Evolutionary conservation across 2,888 invertebrate genomes (phyloP), one percentile per base, ranked within the genome.

Genomic region (Drosophila dives): DNA sequence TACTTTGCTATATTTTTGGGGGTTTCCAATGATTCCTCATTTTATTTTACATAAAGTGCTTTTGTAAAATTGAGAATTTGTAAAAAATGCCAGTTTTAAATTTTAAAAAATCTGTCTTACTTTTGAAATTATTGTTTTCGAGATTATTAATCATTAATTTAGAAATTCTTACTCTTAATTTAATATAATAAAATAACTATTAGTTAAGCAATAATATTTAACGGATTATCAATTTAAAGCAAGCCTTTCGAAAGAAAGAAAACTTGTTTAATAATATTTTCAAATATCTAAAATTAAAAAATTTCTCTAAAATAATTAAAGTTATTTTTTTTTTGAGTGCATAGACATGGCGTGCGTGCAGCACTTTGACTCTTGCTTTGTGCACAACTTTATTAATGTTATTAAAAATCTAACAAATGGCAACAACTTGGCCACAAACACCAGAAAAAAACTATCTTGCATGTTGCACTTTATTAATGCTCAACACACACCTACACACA

Each of bases 331-430:
- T 8, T 2, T 1, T 23, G 4, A 45, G 45, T 45, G 38, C 34
- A 40, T 56, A 64, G 20, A 40, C 64, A 67, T 77, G 55, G 67
- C 80, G 81, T 81, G 83, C 60, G 58, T 36, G 59, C 56, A 68
- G 87, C 83, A 75, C 86, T 76, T 88, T 89, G 89, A 81, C 86
- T 86, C 83, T 42, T 56, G 70, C 90, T 83, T 78, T 83, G 86
- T 89, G 88, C 90, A 89, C 45, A 45, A 45, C 77, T 88, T 88
- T 88, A 87, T 89, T 89, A 90, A 87, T 88, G 88, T 87, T 90
- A 81, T 88, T 90, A 90, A 88, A 90, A 85, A 77, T 83, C 90
- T 83, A 90, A 88, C 91, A 85, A 90, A 90, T 88, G 83, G 70
- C 20, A 70, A 67, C 78, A 78, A 76, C 77, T 70, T 60, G 59